These are phyloP conservation scores for Callorhinus ursinus DNA, from an alignment of 2,113 vertebrate species.

Conservation along the genomic window DNA sequence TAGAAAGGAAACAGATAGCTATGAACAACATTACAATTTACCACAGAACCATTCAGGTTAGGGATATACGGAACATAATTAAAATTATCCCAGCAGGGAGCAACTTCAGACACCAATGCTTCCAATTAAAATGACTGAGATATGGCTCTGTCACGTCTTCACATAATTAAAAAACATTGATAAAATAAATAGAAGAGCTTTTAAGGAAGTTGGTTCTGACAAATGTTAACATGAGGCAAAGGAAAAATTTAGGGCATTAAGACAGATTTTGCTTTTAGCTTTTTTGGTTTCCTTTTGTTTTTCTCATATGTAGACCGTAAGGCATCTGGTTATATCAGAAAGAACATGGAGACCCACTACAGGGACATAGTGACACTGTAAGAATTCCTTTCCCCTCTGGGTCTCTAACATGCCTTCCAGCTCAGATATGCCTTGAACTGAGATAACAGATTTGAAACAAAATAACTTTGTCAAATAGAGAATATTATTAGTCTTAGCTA, in stretches of 20 bases:
- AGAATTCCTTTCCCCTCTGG: neutral
- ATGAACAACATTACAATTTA: neutral
- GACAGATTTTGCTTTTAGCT: neutral
- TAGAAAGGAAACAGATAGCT: neutral
- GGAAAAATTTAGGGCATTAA: conserved; percentile 28
- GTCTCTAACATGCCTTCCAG: neutral
- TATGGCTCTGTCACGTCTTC: conserved; percentile 73
- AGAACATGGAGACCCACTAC: neutral
- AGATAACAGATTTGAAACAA: neutral
- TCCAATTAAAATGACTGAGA: conserved; percentile 82
- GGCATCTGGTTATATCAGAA: neutral
- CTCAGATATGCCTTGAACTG: neutral
- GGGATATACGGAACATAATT: conserved; percentile 77
- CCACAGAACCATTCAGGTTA: conserved; percentile 56
- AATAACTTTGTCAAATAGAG: neutral
- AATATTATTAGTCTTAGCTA: neutral
- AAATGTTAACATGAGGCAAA: conserved; percentile 65
- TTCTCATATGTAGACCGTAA: neutral
- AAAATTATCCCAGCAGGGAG: conserved; percentile 75
- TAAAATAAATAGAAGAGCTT: conserved; percentile 76
- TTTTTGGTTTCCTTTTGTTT: neutral
- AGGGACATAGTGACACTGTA: neutral
- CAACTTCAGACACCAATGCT: conserved; percentile 83
- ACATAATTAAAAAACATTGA: conserved; percentile 83
- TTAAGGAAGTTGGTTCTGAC: conserved; percentile 72